A percentile compares a stretch with the other conserved stretches of the same genome.
Evolutionary conservation across 2,113 vertebrate genomes (phyloP).

Genomic region (Mormoops blainvillei): DNA sequence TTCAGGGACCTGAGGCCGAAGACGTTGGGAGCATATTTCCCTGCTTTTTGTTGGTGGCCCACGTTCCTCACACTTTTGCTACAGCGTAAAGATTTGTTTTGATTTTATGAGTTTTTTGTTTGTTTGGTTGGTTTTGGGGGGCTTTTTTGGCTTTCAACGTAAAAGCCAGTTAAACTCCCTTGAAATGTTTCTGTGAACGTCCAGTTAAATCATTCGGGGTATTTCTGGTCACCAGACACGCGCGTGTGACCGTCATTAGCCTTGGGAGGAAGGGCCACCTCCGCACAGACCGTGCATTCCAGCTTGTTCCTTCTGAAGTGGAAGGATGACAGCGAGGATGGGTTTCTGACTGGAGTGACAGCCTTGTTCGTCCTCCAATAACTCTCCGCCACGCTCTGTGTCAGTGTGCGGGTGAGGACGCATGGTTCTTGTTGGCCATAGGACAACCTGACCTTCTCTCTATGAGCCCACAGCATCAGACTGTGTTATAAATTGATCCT

Average conservation of each 20-base stretch:
- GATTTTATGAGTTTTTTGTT: slow-evolving; percentile 51
- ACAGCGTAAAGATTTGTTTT: slow-evolving; percentile 59
- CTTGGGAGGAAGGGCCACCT: not conserved
- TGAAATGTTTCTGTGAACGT: slow-evolving; percentile 6
- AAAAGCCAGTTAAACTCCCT: slow-evolving; percentile 43
- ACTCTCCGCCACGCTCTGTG: not conserved
- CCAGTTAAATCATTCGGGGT: not conserved
- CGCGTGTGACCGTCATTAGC: fast-evolving
- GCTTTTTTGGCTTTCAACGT: slow-evolving; percentile 33
- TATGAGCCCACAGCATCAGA: fast-evolving
- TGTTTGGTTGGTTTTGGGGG: no score
- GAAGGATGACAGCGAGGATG: fast-evolving
- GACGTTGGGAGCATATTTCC: slow-evolving; percentile 33
- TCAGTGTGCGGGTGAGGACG: fast-evolving
- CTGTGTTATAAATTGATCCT: not conserved
- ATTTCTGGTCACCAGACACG: not conserved
- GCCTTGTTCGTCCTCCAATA: fast-evolving
- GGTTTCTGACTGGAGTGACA: fast-evolving
- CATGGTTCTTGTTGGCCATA: fast-evolving
- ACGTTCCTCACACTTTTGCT: slow-evolving; percentile 57
- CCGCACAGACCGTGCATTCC: fast-evolving
- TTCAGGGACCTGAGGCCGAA: not conserved
- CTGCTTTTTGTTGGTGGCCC: slow-evolving; percentile 30
- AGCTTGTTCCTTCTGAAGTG: not conserved
- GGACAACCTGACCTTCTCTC: not conserved